phyloP scores from a whole-genome alignment of 2,888 invertebrate species.

The Plagodis dolabraria region DNA sequence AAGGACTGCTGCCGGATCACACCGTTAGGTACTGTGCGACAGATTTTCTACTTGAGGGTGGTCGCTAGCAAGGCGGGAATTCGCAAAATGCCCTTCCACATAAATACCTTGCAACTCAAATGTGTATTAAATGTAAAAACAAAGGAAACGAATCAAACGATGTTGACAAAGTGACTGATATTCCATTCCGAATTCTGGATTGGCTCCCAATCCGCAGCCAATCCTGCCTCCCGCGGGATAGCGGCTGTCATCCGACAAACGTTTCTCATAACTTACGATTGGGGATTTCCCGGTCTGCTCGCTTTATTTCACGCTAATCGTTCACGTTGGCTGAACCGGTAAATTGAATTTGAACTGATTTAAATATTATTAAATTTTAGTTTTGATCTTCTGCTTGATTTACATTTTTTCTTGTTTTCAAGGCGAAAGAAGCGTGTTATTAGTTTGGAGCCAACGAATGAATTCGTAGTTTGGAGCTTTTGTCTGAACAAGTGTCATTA shows the following conservation, averaged over 20 bases:
- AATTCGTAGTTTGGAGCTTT: too few relatives aligned
- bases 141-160: conserved; percentile 7
- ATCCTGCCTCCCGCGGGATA: conserved; percentile 24
- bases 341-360: conserved; percentile 4
- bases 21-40: too few relatives aligned
- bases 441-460: too few relatives aligned
- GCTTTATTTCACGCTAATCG: conserved; percentile 2
- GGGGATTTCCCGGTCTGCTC: conserved; percentile 14
- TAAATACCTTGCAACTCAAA: too few relatives aligned
- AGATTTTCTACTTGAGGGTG: too few relatives aligned
- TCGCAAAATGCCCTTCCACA: too few relatives aligned
- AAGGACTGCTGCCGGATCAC: too few relatives aligned
- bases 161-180: conserved; percentile 1
- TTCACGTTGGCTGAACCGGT: not conserved
- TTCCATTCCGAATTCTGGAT: conserved; percentile 12
- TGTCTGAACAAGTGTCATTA: too few relatives aligned
- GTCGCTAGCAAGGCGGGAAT: too few relatives aligned
- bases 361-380: not conserved
- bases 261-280: conserved; percentile 41
- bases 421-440: too few relatives aligned
- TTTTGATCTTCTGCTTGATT: too few relatives aligned
- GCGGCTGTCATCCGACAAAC: conserved; percentile 32
- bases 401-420: too few relatives aligned
- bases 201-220: not conserved
- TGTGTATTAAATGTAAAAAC: conserved; percentile 9